Base-by-base conservation (phyloP, 2,888 invertebrate genomes). In the Eupelmus urozonus region DNA sequence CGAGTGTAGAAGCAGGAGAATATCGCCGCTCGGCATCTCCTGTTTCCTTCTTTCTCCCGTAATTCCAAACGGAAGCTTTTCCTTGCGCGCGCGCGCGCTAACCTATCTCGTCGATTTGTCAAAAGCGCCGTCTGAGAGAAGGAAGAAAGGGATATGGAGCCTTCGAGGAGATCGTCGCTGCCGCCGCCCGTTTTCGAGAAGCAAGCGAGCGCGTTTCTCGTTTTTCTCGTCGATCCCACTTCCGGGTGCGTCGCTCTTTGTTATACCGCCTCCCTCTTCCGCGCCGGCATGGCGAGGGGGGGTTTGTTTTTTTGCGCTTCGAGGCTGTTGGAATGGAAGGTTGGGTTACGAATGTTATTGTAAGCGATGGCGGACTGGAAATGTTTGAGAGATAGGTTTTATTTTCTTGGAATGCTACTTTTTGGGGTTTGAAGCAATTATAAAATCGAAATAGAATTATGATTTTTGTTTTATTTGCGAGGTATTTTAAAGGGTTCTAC, bases 81-180 rank as follows among this genome's bases (percentile, higher is more conserved):
- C 34, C 34, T 34, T 34, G 9, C 3, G 9, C 34, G 34, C 3
- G 34, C 82, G 81, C 81, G 73, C 77, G 80, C 80, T 82, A 83
- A 83, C 83, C 84, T 82, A 85, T 86, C 84, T 83, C 81, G 82
- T 82, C 85, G 84, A 86, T 87, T 87, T 86, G 86, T 86, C 86
- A 85, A 34, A 82, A 79, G 80, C 40, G 16, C 27, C 29, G n/a
- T 1, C 20, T 65, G 27, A 11, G 53, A 20, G 29, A 18, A 49
- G 11, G 13, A 40, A 5, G 23, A 23, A n/a, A 16, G 11, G 45
- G 18, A 40, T 29, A 13, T 81, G 77, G 65, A 72, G 65, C 69
- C n/a, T n/a, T 70, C 77, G 75, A 42, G 4, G 27, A 72, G 51
- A 63, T 53, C 42, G 42, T 29, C 55, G 18, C 40, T 16, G n/a